Evolutionary conservation across 2,888 invertebrate species (phyloP).

Genomic region (Epsilonema sp.): DNA sequence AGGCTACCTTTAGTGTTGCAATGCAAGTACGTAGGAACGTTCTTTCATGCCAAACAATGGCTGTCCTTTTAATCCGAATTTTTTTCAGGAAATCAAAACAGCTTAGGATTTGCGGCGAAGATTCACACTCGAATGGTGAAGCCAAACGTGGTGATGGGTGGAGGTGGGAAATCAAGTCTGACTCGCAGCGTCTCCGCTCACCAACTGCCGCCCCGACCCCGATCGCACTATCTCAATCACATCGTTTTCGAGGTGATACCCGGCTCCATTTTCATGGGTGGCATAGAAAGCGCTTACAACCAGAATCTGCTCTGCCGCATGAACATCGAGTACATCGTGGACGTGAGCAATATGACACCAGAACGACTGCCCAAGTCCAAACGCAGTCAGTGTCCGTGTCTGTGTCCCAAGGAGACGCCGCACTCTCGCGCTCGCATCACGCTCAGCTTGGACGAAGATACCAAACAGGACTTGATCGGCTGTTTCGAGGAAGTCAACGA

Average conservation of each 20-base stretch:
- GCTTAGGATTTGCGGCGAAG: no score
- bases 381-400: conserved; percentile 7
- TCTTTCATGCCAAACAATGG: no score
- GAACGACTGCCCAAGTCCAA: conserved; percentile 8
- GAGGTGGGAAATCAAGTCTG: no score
- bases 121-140: no score
- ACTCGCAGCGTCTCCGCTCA: no score
- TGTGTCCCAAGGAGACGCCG: conserved; percentile 4
- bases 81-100: no score
- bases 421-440: conserved; percentile 8
- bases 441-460: not conserved
- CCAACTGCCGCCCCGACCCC: no score
- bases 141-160: no score
- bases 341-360: conserved; percentile 25
- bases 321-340: conserved; percentile 33
- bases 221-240: not conserved
- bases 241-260: conserved; percentile 10
- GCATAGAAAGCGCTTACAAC: conserved; percentile 32
- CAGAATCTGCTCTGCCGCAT: conserved; percentile 33
- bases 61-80: no score
- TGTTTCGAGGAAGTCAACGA: conserved; percentile 3
- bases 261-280: conserved; percentile 31
- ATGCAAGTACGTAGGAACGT: no score
- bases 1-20: no score
- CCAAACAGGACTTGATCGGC: not conserved